Conservation (phyloP, 2,113 vertebrate species). For the Neoarius graeffei region DNA sequence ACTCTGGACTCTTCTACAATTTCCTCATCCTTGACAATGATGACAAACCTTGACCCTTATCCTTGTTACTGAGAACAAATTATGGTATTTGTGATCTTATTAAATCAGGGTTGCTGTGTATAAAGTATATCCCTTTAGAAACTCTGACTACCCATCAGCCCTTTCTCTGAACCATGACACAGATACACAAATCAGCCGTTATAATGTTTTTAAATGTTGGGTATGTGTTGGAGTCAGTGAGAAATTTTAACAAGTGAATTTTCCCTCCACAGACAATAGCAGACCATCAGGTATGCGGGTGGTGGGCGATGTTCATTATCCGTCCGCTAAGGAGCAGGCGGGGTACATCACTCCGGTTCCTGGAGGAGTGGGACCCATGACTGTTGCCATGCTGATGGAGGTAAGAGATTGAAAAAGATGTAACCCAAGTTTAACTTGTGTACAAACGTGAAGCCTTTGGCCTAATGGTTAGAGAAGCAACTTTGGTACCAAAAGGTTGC, state of each 20-base stretch:
- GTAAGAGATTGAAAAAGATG: slow-evolving; percentile 59
- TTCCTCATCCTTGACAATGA: background rate
- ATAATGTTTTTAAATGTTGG: background rate
- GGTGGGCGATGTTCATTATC: slow-evolving; percentile 89
- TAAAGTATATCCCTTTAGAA: background rate
- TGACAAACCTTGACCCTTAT: background rate
- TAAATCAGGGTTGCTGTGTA: background rate
- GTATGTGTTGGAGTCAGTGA: background rate
- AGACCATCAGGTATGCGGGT: slow-evolving; percentile 82
- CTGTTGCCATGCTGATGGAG: slow-evolving; percentile 98
- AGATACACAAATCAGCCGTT: background rate
- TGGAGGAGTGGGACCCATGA: slow-evolving; percentile 97
- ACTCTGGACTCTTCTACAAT: background rate
- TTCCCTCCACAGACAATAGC: slow-evolving; percentile 74
- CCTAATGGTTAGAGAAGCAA: no score
- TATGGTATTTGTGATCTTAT: background rate
- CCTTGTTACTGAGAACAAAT: background rate
- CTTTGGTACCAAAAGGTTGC: no score
- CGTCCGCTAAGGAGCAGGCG: slow-evolving; percentile 82
- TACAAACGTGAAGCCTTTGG: background rate
- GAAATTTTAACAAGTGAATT: background rate
- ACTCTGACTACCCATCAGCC: background rate
- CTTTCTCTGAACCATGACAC: background rate
- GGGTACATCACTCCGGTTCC: slow-evolving; percentile 93
- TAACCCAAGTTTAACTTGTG: background rate